Percentiles rank a stretch among this genome's conserved stretches.
These are phyloP conservation scores for Alexandromys fortis DNA, from an alignment of 2,113 vertebrate genomes.

Conservation along the genomic window DNA sequence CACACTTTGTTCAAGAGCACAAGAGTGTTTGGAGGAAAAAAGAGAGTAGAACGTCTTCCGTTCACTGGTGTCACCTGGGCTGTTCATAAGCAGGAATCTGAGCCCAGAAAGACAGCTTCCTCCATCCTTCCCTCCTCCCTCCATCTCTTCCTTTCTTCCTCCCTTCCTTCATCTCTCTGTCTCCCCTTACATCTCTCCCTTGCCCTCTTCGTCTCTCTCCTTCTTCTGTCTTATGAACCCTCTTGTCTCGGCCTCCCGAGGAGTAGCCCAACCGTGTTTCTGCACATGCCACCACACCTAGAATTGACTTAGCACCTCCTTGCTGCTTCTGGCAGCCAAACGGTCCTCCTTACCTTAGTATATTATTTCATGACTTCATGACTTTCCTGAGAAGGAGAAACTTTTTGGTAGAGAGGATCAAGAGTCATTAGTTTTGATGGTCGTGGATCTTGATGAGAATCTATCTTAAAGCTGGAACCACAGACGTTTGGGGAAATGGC, in stretches of 20 bases:
- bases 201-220: not conserved
- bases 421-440: not conserved
- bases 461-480: not conserved
- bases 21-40: not conserved
- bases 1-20: not conserved
- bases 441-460: not conserved
- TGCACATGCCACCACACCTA: too few relatives aligned
- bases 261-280: too few relatives aligned
- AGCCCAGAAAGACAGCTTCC: not conserved
- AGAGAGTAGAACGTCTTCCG: not conserved
- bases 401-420: not conserved
- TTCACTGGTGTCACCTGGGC: not conserved
- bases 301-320: not conserved
- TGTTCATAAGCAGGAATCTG: not conserved
- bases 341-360: conserved; percentile 3
- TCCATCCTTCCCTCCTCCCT: not conserved
- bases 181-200: not conserved
- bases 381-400: not conserved
- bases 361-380: not conserved
- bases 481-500: not conserved
- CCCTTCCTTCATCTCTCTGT: not conserved
- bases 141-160: not conserved
- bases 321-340: not conserved
- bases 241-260: not conserved
- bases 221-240: not conserved